Evolutionary conservation across 2,888 invertebrate genomes (phyloP), one percentile per base, ranked within the genome.

Genomic region (Stegana nigrithorax): DNA sequence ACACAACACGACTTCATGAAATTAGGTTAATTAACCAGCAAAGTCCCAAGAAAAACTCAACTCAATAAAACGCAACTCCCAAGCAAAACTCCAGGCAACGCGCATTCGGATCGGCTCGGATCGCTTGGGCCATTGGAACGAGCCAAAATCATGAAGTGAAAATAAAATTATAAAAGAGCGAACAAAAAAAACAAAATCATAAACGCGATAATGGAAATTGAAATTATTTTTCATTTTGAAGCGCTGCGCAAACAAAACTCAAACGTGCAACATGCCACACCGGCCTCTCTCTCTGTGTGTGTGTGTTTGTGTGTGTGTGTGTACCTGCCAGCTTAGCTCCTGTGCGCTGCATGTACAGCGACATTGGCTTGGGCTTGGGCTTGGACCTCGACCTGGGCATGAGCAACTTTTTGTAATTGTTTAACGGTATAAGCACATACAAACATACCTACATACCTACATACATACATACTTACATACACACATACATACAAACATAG

Each of bases 151-250:
- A 71, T 59, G 66, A 76, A 21, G 25, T 36, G 5, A 47, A 19
- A 21, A 6, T 1, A 45, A 45, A 45, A 45, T 5, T 10, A 23
- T 8, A 45, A 45, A 45, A 45, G 2, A 1, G 23, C 25, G 12
- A 47, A 4, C 23, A n/a, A 39, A n/a, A 39, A 39, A 5, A 39
- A 39, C 12, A 39, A 39, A 55, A 55, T 55, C 32, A 29, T 55
- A 55, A 78, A 79, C 73, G 75, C 79, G 77, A 79, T 75, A 75
- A 75, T 75, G 73, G 77, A 72, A 75, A 79, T 79, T 75, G 77
- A 75, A 79, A 75, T 75, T 79, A 75, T 75, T 79, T 79, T 73
- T 78, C 75, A 71, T 72, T 77, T 73, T 73, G 32, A 55, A 67
- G 64, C 59, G n/a, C n/a, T 25, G 21, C 47, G 25, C 47, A 17